These are phyloP conservation scores for Samia ricini DNA, from an alignment of 1,140 invertebrate species.

Conservation along the genomic window DNA sequence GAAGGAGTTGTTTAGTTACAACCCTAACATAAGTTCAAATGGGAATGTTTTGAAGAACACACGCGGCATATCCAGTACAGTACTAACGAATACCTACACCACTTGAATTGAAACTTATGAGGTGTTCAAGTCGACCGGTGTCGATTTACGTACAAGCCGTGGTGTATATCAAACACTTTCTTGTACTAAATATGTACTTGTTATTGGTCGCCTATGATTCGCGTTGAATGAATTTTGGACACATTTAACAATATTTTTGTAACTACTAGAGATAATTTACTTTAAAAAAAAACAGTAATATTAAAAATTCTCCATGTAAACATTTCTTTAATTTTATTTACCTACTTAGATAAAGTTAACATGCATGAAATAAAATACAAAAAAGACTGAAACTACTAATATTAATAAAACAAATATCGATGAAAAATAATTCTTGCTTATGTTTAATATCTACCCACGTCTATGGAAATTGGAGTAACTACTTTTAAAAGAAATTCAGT, in stretches of 20 bases:
- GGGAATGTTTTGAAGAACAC: slow-evolving; percentile 65
- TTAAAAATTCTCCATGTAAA: too few relatives aligned
- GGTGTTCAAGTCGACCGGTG: slow-evolving; percentile 35
- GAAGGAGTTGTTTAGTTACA: slow-evolving; percentile 22
- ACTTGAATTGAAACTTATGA: slow-evolving; percentile 48
- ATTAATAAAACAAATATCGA: too few relatives aligned
- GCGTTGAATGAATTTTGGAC: neutral
- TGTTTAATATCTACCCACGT: too few relatives aligned
- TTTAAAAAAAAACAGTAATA: too few relatives aligned
- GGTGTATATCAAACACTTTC: neutral
- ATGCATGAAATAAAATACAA: too few relatives aligned
- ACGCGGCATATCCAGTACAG: slow-evolving; percentile 39
- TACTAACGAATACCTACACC: slow-evolving; percentile 57
- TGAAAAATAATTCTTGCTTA: too few relatives aligned
- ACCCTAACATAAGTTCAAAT: slow-evolving; percentile 46
- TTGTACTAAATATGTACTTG: slow-evolving; percentile 16
- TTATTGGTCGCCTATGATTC: slow-evolving; percentile 15
- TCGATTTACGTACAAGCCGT: slow-evolving; percentile 50
- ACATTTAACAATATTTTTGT: neutral
- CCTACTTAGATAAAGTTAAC: too few relatives aligned
- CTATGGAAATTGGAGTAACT: too few relatives aligned
- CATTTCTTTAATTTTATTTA: too few relatives aligned
- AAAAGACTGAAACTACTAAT: too few relatives aligned
- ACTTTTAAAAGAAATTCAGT: too few relatives aligned
- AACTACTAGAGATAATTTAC: too few relatives aligned